Conservation (phyloP, 1,140 invertebrate genomes). For the Riptortus pedestris region DNA sequence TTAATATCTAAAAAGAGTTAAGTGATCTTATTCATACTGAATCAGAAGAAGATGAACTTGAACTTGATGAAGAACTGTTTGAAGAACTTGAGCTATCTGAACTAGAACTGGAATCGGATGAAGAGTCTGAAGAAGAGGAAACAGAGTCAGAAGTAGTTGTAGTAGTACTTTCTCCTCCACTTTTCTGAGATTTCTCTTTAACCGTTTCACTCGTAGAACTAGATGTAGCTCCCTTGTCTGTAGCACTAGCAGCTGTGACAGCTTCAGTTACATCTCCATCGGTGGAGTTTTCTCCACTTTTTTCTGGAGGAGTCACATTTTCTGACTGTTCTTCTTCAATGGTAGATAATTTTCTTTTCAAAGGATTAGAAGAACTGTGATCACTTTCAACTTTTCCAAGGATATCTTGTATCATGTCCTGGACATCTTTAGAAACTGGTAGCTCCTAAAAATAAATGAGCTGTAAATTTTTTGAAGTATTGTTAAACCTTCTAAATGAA, state of each 20-base stretch:
- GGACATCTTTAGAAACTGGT: not conserved
- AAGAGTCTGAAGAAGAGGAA: conserved; percentile 16
- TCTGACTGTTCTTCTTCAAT: not conserved
- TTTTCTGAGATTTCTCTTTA: not conserved
- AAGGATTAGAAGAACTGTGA: conserved; percentile 9
- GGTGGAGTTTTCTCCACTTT: not conserved
- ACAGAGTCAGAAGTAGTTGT: not conserved
- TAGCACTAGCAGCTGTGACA: not conserved
- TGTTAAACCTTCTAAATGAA: not conserved
- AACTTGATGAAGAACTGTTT: conserved; percentile 17
- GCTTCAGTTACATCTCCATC: not conserved
- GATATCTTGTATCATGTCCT: conserved; percentile 11
- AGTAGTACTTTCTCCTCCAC: not conserved
- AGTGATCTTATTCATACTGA: too few species aligned
- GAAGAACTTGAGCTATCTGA: conserved; percentile 18
- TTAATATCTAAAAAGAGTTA: too few species aligned
- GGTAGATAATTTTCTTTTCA: conserved; percentile 19
- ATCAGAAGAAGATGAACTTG: conserved; percentile 22
- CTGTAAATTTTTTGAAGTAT: not conserved
- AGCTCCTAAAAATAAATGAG: not conserved
- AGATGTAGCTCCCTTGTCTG: not conserved
- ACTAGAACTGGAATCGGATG: conserved; percentile 6
- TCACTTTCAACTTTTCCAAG: conserved; percentile 17
- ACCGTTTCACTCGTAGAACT: not conserved
- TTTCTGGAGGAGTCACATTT: not conserved